Evolutionary conservation across 2,888 invertebrate species (phyloP), one percentile per base, ranked within the genome.

Genomic region (Drosophila anomalipes): DNA sequence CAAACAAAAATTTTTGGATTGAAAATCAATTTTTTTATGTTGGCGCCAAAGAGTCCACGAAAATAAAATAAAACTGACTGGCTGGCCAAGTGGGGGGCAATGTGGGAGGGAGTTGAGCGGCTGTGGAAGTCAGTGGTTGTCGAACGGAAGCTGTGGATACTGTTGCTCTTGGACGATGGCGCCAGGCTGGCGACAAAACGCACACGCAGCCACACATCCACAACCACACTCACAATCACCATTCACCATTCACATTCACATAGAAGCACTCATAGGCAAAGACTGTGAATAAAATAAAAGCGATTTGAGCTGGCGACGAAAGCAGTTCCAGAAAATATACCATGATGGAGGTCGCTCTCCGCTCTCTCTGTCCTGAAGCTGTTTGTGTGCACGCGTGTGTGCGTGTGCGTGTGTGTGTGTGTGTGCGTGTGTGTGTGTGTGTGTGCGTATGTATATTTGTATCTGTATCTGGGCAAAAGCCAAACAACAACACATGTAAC

Each of bases 11-110:
- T 9, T 3, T 53, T 49, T 35, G 77, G 73, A 85, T 71, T 81
- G 64, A 68, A 79, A 86, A 88, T 86, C 86, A 79, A 89, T 84
- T 74, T 79, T 86, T 89, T 83, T 86, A 86, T 90, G 79, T 75
- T 90, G 87, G 87, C 87, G 87, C 90, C 87, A 79, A 66, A 32
- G 67, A 79, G 87, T 87, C 87, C 80, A 60, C 74, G 74, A 89
- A 89, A 89, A 89, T 86, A 90, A 86, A 72, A 77, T 74, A 64
- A 78, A 82, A 60, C 52, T 52, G 61, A 33, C 53, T 32, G 35
- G 26, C 39, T 57, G 67, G n/a, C 49, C 35, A 51, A 39, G 35
- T 26, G 49, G 16, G 26, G 2, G 4, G 22, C 22, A 44, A 9
- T 9, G 9, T 26, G 32, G 33, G 14, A 22, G 10, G 35, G 41